phyloP scores from a whole-genome alignment of 2,113 vertebrate genomes.

The Talpa occidentalis region DNA sequence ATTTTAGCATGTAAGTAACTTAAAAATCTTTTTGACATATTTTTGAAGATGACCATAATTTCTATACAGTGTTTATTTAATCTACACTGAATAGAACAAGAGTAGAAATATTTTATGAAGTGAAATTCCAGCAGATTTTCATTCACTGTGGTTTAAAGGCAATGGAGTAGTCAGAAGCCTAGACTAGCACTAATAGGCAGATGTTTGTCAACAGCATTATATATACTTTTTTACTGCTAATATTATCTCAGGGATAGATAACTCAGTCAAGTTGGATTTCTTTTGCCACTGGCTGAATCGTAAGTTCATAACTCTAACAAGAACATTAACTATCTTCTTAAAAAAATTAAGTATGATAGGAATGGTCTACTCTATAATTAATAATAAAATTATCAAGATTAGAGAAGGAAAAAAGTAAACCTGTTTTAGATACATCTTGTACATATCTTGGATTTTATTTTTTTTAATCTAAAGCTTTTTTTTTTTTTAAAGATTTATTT shows the following conservation, averaged over 20 bases:
- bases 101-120: neutral
- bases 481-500: no score
- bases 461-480: no score
- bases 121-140: neutral
- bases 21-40: neutral
- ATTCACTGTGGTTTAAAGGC: neutral
- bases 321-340: neutral
- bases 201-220: neutral
- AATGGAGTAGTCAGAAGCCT: neutral
- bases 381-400: conserved; percentile 45
- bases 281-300: neutral
- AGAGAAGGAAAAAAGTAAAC: neutral
- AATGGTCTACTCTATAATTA: conserved; percentile 14
- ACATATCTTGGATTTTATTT: neutral
- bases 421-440: neutral
- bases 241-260: neutral
- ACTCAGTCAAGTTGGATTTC: neutral
- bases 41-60: neutral
- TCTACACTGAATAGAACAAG: neutral
- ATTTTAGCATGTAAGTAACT: neutral
- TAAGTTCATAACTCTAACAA: neutral
- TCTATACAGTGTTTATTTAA: neutral
- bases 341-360: neutral
- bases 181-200: neutral
- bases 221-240: neutral